Base-by-base conservation (phyloP, 2,797 vertebrate species). In the Monodelphis domestica region DNA sequence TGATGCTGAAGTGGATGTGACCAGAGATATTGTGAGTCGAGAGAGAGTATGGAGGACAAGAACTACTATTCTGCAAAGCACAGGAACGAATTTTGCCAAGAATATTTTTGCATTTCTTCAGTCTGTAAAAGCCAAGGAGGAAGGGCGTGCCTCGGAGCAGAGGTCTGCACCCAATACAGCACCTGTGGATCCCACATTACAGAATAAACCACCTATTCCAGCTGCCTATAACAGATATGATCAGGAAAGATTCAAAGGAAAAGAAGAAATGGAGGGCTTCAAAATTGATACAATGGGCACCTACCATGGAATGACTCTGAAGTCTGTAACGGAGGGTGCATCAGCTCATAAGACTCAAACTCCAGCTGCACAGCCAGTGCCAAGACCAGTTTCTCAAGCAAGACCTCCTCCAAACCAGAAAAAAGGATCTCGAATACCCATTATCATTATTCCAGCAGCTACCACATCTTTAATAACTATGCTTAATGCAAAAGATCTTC, bases 211-310 rank as follows among this genome's bases (percentile, higher is more conserved):
- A 97, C 99, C 99, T 15, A 99, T 99, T 93, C 99, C 99, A 93
- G 99, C 99, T 84, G 99, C 99, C 59, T 99, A 99, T 98, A 99
- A 99, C 98, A 99, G 99, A 99, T 99, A 99, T 0, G 99, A 99
- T 98, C 99, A 99, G 98, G 99, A 99, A 98, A 98, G 99, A 96
- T 99, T 99, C 98, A 99, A 99, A 99, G 99, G 99, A 97, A 99
- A 99, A 99, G 99, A 99, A 97, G 99, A 99, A 99, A 99, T 99
- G 45, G 99, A 99, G 98, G 99, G 99, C 94, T 99, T 99, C 98
- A 99, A 99, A 98, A 99, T 99, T 14, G 99, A 99, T 97, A 99
- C 99, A 12, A 99, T 99, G 99, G 99, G 99, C 55, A 99, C 99
- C 29, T 99, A 99, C 98, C 99, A 99, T 1, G 99, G 99, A 93